Percentiles rank a stretch among this genome's conserved stretches.
Conservation (phyloP, 2,888 invertebrate species). For the Cheiracanthium punctorium region DNA sequence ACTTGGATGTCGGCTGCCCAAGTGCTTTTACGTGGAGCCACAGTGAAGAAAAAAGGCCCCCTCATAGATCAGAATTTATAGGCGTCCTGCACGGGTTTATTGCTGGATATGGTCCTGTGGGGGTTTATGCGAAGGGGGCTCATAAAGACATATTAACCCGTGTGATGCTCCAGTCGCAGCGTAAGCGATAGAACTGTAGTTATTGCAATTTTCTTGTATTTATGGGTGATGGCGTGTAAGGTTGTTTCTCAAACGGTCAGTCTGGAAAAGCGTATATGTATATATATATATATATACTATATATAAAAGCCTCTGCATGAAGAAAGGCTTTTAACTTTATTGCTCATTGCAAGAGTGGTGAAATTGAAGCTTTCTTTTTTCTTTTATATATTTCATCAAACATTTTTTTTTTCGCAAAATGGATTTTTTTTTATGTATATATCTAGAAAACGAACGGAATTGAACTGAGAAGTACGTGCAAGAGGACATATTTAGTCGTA, state of each 20-base stretch:
- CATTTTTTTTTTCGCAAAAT: background rate
- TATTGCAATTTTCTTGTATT: constrained; percentile 59
- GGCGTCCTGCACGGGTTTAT: constrained; percentile 45
- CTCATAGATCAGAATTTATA: constrained; percentile 50
- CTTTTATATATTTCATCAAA: background rate
- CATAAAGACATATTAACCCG: constrained; percentile 61
- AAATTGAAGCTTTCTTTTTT: background rate
- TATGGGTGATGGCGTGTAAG: constrained; percentile 28
- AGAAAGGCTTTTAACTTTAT: constrained; percentile 32
- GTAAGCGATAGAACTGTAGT: constrained; percentile 36
- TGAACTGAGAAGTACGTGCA: background rate
- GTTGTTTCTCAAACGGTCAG: constrained; percentile 26
- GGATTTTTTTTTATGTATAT: background rate
- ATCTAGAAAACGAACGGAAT: background rate
- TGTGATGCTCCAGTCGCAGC: constrained; percentile 21
- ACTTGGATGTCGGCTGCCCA: constrained; percentile 3
- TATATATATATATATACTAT: too few relatives aligned
- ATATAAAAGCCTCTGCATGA: background rate
- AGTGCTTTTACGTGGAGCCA: constrained; percentile 29
- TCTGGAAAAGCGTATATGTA: too few relatives aligned
- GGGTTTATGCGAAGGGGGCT: constrained; percentile 32
- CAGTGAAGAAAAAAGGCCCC: background rate
- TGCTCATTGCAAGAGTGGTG: constrained; percentile 16
- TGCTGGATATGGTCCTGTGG: constrained; percentile 38
- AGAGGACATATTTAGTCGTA: background rate